These are phyloP conservation scores for Porites rus DNA, from an alignment of 92 coral and sea anemone genomes.

Conservation along the genomic window DNA sequence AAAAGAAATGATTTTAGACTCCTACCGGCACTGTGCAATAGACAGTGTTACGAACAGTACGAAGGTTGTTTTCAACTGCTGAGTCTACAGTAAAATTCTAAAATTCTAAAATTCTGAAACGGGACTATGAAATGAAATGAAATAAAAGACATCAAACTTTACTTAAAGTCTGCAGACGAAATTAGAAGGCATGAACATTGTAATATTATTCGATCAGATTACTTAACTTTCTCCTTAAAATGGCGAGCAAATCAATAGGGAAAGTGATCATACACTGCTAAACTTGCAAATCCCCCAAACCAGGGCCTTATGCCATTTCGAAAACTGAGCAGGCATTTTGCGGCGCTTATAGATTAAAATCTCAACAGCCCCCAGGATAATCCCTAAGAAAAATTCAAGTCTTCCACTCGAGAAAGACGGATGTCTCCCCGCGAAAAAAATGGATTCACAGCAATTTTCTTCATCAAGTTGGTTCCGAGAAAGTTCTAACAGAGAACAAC, in stretches of 20 bases:
- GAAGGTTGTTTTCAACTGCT: too few relatives aligned
- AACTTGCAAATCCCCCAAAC: too few relatives aligned
- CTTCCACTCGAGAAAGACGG: background rate
- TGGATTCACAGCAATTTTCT: constrained; percentile 2
- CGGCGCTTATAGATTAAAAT: constrained; percentile 19
- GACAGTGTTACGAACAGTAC: too few relatives aligned
- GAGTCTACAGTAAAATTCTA: background rate
- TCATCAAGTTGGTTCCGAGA: background rate
- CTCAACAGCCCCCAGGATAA: constrained; percentile 25
- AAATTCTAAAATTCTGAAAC: background rate
- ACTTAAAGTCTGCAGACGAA: background rate
- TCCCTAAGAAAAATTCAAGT: constrained; percentile 34
- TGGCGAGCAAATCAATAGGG: too few relatives aligned
- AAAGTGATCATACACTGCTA: too few relatives aligned
- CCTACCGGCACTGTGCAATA: too few relatives aligned
- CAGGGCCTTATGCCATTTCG: background rate
- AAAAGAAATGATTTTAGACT: too few relatives aligned
- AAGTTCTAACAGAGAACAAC: background rate
- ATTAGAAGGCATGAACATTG: background rate
- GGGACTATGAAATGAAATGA: background rate
- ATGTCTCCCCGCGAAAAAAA: background rate
- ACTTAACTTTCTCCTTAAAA: too few relatives aligned
- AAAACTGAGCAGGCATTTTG: background rate
- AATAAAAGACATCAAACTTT: background rate
- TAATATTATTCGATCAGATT: too few relatives aligned